Conservation (phyloP, 2,888 invertebrate genomes). For the Silvanus unidentatus region DNA sequence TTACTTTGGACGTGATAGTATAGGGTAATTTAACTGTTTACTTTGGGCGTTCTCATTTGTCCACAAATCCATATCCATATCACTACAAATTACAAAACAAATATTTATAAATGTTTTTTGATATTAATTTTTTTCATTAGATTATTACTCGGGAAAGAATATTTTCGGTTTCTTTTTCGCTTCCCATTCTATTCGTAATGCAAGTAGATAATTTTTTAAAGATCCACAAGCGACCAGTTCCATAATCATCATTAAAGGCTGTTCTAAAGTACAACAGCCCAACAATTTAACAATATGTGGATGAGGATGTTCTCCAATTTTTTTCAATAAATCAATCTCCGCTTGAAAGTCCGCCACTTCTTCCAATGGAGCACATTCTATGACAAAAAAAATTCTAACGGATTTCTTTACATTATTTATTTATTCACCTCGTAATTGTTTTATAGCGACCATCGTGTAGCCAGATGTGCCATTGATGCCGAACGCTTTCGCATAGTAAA, state of each 20-base stretch:
- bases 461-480: constrained; percentile 48
- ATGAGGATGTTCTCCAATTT: constrained; percentile 70
- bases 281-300: constrained; percentile 68
- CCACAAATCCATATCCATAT: neutral
- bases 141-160: constrained; percentile 31
- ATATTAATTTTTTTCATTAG: neutral
- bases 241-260: constrained; percentile 68
- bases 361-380: constrained; percentile 52
- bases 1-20: no score
- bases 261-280: constrained; percentile 65
- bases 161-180: constrained; percentile 14
- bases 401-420: neutral
- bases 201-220: constrained; percentile 57
- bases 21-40: neutral
- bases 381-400: constrained; percentile 4
- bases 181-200: constrained; percentile 44
- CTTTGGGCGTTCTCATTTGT: neutral
- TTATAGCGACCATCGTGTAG: constrained; percentile 62
- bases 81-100: neutral
- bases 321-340: constrained; percentile 74
- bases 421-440: constrained; percentile 65
- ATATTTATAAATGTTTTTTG: neutral
- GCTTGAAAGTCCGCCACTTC: constrained; percentile 65
- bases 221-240: constrained; percentile 77
- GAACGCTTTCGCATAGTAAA: constrained; percentile 60